Base-by-base conservation (phyloP, 2,888 invertebrate genomes). In the Stratiomys singularior region DNA sequence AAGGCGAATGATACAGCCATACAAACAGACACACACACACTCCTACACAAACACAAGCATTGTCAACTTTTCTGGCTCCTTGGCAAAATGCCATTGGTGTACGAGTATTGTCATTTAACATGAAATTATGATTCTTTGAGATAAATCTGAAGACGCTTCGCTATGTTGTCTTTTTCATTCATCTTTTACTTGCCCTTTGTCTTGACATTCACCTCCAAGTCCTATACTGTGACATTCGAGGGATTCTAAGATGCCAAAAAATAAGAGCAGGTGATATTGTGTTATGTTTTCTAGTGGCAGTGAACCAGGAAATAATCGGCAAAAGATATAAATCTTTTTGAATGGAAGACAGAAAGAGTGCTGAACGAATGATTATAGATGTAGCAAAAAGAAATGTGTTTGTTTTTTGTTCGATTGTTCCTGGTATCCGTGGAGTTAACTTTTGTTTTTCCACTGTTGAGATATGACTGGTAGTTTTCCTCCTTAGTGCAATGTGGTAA, bases 101-200 rank as follows among this genome's bases (percentile, higher is more conserved):
- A n/a, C n/a, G n/a, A 23, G 25, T 60, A 23, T 60, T 60, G 58
- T 60, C 58, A 25, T 25, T 60, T 60, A 23, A 21, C 25, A 60
- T 60, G 58, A 60, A 60, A 18, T 60, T 23, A 60, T 60, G 58
- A 13, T 60, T 21, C 25, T 18, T 18, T 9, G 25, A 60, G 21
- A 60, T 18, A 60, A 60, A 23, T 23, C 58, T 25, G 58, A 1
- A 60, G 25, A 21, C 21, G 25, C 25, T 60, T 37, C 37, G 37
- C 37, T 37, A 3, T 37, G 66, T 37, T 37, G 72, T 25, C 72
- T 72, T 72, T 69, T 72, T 56, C 56, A 72, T 56, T 72, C 72
- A 72, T 72, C 72, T 37, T 37, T 9, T 9, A 72, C 30, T 72
- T 56, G 52, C 27, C 56, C 72, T 72, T 56, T 72, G 72, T 72